Conservation (phyloP, 2,888 invertebrate genomes). For the Poecilobothrus nobilitatus region DNA sequence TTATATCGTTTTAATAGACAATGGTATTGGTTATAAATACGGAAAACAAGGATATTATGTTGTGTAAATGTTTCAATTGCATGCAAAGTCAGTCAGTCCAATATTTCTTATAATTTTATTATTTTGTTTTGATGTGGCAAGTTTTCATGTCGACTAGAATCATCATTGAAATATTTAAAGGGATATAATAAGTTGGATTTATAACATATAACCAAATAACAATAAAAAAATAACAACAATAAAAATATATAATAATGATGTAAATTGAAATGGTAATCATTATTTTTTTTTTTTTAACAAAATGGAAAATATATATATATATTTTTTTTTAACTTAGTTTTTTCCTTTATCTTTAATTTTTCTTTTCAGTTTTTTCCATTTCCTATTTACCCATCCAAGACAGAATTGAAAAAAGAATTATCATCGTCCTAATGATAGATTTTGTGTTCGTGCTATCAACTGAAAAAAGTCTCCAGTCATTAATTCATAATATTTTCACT, state of each 20-base stretch:
- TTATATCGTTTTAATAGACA: no score
- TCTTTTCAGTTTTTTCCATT: background rate
- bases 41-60: background rate
- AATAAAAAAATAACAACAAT: no score
- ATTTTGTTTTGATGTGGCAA: background rate
- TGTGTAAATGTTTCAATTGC: background rate
- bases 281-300: background rate
- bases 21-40: background rate
- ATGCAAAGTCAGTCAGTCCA: slow-evolving; percentile 4
- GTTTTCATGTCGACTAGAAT: background rate
- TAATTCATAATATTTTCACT: slow-evolving; percentile 6
- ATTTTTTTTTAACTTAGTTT: background rate
- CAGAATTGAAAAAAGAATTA: background rate
- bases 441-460: slow-evolving; percentile 4
- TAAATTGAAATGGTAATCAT: background rate
- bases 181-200: background rate
- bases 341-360: background rate
- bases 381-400: background rate
- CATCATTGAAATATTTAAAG: background rate
- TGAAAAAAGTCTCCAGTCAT: background rate
- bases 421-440: background rate
- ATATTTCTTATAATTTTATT: background rate
- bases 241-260: background rate
- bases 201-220: background rate
- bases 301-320: no score